phyloP scores from a whole-genome alignment of 2,797 vertebrate genomes.

The Takifugu rubripes region DNA sequence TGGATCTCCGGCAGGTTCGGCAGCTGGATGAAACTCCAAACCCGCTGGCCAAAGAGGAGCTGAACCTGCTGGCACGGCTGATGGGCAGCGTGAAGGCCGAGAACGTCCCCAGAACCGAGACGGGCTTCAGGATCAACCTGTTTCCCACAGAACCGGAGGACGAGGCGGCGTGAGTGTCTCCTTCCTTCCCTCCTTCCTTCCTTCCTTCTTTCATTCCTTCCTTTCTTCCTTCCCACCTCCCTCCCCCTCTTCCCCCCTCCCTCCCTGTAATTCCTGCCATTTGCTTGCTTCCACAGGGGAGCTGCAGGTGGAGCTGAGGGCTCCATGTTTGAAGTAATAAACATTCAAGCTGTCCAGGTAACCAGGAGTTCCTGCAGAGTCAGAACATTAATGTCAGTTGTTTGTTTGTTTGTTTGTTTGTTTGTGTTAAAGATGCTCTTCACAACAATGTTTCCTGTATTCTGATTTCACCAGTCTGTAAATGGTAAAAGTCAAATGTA shows the following conservation, averaged over 20 bases:
- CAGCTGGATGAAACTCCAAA: constrained; percentile 80
- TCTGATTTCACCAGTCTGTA: no score
- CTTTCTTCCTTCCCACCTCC: no score
- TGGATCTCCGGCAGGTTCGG: not conserved
- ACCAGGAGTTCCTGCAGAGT: no score
- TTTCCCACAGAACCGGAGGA: constrained; percentile 83
- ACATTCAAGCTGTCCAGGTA: constrained; percentile 85
- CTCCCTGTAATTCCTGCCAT: not conserved
- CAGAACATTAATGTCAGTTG: constrained; percentile 25
- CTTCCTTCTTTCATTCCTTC: no score
- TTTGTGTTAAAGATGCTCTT: no score
- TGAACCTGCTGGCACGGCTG: constrained; percentile 88
- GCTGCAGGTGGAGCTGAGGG: constrained; percentile 70
- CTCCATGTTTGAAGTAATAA: constrained; percentile 76
- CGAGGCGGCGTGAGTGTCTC: constrained; percentile 77
- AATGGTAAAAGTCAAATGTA: no score
- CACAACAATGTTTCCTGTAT: no score
- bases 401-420: not conserved
- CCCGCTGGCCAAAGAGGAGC: constrained; percentile 90
- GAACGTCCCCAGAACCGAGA: constrained; percentile 56
- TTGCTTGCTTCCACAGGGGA: constrained; percentile 62
- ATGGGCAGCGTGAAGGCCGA: constrained; percentile 84
- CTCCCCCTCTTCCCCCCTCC: no score
- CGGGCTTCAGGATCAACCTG: constrained; percentile 81
- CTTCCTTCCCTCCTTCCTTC: not conserved